Evolutionary conservation across 2,113 vertebrate genomes (phyloP).

Genomic region (Paedocypris sp.): DNA sequence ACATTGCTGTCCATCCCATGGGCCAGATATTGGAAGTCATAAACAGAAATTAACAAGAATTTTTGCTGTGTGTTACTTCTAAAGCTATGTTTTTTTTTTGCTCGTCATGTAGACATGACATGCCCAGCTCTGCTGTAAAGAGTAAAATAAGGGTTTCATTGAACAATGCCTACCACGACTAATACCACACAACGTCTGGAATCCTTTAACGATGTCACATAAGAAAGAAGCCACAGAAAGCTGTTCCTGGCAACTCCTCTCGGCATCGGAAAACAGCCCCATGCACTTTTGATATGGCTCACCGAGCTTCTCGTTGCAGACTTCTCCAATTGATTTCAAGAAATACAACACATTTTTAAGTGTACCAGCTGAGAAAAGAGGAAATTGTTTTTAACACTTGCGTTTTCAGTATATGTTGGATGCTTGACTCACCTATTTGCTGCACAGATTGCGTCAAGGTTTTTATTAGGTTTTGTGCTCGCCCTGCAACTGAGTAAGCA

Average conservation of each 20-base stretch:
- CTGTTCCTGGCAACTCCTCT: conserved; percentile 49
- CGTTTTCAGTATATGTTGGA: not conserved
- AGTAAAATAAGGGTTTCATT: no score
- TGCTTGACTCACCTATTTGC: conserved; percentile 62
- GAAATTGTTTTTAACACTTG: no score
- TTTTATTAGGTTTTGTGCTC: conserved; percentile 59
- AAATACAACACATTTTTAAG: conserved; percentile 70
- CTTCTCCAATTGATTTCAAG: conserved; percentile 53
- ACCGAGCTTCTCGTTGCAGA: conserved; percentile 73
- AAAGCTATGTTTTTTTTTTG: no score
- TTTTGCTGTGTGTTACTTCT: no score
- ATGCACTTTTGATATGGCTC: conserved; percentile 63
- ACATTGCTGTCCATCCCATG: no score
- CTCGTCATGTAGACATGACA: no score
- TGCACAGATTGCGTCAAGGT: conserved; percentile 60
- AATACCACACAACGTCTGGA: conserved; percentile 65
- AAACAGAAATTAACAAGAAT: no score
- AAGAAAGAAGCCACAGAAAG: conserved; percentile 58
- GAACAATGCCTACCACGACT: conserved; percentile 45
- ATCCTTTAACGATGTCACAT: conserved; percentile 59
- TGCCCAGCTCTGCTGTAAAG: conserved; percentile 14
- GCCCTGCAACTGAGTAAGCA: conserved; percentile 54
- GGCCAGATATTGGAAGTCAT: no score
- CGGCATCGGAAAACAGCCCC: conserved; percentile 52
- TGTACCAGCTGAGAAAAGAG: conserved; percentile 55